Base-by-base conservation (phyloP, 2,888 invertebrate genomes). In the Ametastegia equiseti region DNA sequence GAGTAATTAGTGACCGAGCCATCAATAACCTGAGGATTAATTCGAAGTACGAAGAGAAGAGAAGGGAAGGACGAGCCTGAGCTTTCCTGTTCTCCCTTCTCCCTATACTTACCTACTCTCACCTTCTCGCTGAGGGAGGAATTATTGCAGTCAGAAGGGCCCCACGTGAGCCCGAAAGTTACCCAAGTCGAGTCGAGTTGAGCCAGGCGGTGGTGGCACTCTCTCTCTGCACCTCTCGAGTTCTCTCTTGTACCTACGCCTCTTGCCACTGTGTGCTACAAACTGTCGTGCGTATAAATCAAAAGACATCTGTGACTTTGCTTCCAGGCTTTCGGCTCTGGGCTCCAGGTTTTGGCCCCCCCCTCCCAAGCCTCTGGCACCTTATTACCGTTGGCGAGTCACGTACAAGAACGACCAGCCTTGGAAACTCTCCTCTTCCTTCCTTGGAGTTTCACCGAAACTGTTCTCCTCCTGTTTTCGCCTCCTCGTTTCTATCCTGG, bases 271-370 rank as follows among this genome's bases (percentile, higher is more conserved):
- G n/a, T n/a, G n/a, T 36, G 33, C 23, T 86, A 86, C 87, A 89
- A 89, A 87, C 88, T 89, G 89, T 88, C 89, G 88, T 88, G 83
- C 88, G 88, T 86, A 89, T 89, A 89, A 89, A 89, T 89, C 89
- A 89, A 87, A 88, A 87, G 89, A 89, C 89, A 89, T 89, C 89
- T 89, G 89, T 87, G 87, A 88, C 89, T 89, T 88, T 83, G 84
- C 84, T 83, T n/a, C 4, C 27, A 7, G n/a, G 67, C n/a, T 15
- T 33, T 27, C 15, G 15, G 7, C 63, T 11, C 30, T 27, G 63
- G 63, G 15, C 1, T 19, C 23, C 23, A 19, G 7, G 6, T 23
- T 23, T 15, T n/a, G 50, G 50, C 19, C 33, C 6, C 6, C 63
- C 63, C 33, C 13, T 15, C n/a, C 67, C 67, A n/a, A 36, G n/a